Conservation (phyloP, 2,888 invertebrate species). For the Chloroclysta siterata region DNA sequence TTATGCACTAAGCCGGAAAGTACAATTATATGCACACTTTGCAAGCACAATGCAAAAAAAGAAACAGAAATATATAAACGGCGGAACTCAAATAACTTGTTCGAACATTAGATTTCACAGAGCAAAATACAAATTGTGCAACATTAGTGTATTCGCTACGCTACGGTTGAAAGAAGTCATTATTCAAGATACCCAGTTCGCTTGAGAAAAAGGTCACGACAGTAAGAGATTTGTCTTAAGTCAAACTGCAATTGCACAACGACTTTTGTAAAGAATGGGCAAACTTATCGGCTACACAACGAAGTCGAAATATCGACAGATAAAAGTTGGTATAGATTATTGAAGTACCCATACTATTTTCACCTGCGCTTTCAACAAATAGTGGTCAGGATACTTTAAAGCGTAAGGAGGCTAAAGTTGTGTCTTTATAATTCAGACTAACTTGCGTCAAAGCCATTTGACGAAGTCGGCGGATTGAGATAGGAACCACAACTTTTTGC, state of each 20-base stretch:
- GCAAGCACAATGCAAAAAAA: neutral
- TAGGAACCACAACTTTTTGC: constrained; percentile 34
- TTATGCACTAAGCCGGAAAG: neutral
- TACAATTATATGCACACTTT: constrained; percentile 2
- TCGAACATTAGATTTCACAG: constrained; percentile 38
- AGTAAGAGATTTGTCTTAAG: constrained; percentile 40
- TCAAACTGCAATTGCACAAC: constrained; percentile 33
- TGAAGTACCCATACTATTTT: neutral
- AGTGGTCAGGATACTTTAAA: neutral
- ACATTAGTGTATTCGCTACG: constrained; percentile 39
- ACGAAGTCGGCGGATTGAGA: constrained; percentile 25
- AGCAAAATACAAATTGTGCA: constrained; percentile 40
- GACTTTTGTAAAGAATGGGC: constrained; percentile 18
- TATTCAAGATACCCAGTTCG: constrained; percentile 41
- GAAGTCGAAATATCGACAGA: constrained; percentile 6
- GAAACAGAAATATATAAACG: constrained; percentile 4
- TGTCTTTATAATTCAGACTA: constrained; percentile 16
- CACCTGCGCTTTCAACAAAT: neutral
- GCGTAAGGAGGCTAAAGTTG: constrained; percentile 12
- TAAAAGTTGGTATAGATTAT: neutral
- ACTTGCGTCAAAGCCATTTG: constrained; percentile 30
- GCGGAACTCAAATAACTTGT: constrained; percentile 34
- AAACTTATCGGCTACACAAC: constrained; percentile 9
- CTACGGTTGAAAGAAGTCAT: constrained; percentile 39
- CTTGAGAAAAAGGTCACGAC: constrained; percentile 38